phyloP scores from a whole-genome alignment of 2,888 invertebrate species.

The Lymantria dispar region DNA sequence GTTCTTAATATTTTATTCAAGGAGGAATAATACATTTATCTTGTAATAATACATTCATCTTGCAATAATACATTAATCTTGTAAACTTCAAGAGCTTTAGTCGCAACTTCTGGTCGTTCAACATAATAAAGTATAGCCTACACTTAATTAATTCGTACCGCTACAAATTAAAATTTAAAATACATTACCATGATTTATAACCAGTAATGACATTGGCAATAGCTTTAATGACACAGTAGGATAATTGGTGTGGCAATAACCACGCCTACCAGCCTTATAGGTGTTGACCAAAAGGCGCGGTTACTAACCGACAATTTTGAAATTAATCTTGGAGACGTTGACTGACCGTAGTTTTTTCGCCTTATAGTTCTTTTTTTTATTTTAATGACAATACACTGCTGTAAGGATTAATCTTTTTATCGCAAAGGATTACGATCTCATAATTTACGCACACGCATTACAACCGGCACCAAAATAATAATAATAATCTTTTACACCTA shows the following conservation, averaged over 20 bases:
- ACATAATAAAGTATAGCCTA: conserved; percentile 15
- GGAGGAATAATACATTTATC: neutral
- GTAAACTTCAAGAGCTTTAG: neutral
- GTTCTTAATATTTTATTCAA: too few species aligned
- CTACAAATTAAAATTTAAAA: conserved; percentile 32
- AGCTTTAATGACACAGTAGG: conserved; percentile 26
- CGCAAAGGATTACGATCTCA: too few species aligned
- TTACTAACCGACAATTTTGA: conserved; percentile 18
- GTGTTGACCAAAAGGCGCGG: conserved; percentile 23
- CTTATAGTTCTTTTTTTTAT: too few species aligned
- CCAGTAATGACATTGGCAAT: conserved; percentile 33
- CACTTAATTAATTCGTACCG: conserved; percentile 26
- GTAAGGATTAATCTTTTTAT: too few species aligned
- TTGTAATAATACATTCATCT: neutral
- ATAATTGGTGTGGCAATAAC: conserved; percentile 32
- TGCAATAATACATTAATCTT: neutral
- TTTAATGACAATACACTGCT: too few species aligned
- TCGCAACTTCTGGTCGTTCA: conserved; percentile 5
- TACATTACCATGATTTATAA: conserved; percentile 33
- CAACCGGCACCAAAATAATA: too few species aligned
- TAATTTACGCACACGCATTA: too few species aligned
- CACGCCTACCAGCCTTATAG: conserved; percentile 28
- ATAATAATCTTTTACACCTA: too few species aligned
- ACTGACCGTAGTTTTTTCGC: conserved; percentile 5
- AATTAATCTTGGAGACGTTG: conserved; percentile 19